These are phyloP conservation scores for Drosophila neonasuta DNA, from an alignment of 2,888 invertebrate genomes.

Conservation along the genomic window DNA sequence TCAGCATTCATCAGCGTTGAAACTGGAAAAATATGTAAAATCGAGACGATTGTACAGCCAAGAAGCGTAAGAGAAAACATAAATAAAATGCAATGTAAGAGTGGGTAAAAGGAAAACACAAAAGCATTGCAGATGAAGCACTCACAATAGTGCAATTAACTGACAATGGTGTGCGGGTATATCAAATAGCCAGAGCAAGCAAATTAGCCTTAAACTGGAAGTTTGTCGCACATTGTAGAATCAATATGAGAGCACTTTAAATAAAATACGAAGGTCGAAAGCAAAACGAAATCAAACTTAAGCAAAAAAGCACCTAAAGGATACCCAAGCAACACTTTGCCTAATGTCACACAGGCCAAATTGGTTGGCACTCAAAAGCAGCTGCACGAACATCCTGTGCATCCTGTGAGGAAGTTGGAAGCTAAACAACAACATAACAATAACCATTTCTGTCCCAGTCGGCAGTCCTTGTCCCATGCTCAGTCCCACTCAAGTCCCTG, in stretches of 20 bases:
- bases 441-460: conserved; percentile 48
- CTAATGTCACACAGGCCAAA: conserved; percentile 59
- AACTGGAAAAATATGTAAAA: conserved; percentile 62
- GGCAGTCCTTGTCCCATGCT: conserved; percentile 6
- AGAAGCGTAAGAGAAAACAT: conserved; percentile 3
- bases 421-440: conserved; percentile 61
- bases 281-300: conserved; percentile 45
- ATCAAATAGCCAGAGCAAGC: conserved; percentile 26
- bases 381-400: conserved; percentile 72
- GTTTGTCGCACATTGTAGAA: conserved; percentile 17
- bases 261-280: conserved; percentile 22
- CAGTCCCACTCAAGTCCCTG: conserved; percentile 17
- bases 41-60: conserved; percentile 9
- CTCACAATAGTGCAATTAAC: conserved; percentile 40
- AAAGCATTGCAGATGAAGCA: conserved; percentile 1
- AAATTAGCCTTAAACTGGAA: conserved; percentile 30
- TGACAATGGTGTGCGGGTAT: conserved; percentile 15
- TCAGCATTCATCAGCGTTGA: conserved; percentile 27
- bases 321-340: conserved; percentile 47
- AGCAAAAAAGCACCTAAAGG: conserved; percentile 21
- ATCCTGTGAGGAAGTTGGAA: conserved; percentile 54
- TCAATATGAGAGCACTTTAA: conserved; percentile 28
- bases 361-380: conserved; percentile 62
- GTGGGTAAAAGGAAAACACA: not conserved
- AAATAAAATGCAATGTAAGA: not conserved